These are phyloP conservation scores for Syrphus vitripennis DNA, from an alignment of 2,888 invertebrate genomes.

Conservation along the genomic window DNA sequence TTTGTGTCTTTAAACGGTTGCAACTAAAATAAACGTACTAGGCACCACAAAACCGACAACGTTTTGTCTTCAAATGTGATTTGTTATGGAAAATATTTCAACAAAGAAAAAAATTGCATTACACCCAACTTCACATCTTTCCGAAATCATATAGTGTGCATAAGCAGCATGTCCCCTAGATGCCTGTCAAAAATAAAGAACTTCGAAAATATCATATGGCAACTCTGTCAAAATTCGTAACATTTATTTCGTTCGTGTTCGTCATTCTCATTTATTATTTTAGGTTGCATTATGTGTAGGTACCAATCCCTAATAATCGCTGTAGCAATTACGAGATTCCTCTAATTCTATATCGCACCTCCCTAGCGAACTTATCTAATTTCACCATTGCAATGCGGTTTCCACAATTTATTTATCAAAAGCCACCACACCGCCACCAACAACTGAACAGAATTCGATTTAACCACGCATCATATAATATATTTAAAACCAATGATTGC, in stretches of 20 bases:
- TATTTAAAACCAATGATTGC: not conserved
- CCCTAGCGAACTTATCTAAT: not conserved
- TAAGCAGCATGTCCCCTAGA: too few relatives aligned
- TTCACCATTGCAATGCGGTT: not conserved
- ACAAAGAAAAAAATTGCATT: too few relatives aligned
- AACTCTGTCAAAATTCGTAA: not conserved
- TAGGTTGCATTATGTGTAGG: not conserved
- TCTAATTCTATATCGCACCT: not conserved
- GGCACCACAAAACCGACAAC: too few relatives aligned
- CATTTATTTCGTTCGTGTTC: not conserved
- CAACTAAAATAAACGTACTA: too few relatives aligned
- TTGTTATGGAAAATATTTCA: too few relatives aligned
- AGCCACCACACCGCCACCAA: not conserved
- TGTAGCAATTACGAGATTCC: not conserved
- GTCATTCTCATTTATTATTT: not conserved
- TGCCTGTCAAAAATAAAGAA: too few relatives aligned
- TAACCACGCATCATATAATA: not conserved
- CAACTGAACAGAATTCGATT: not conserved
- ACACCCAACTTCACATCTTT: too few relatives aligned
- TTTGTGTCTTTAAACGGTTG: too few relatives aligned
- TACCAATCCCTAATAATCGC: not conserved
- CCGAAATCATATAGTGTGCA: too few relatives aligned
- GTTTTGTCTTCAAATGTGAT: too few relatives aligned
- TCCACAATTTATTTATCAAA: slow-evolving; percentile 8
- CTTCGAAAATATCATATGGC: not conserved